Percentiles rank a stretch among this genome's conserved stretches.
Conservation (phyloP, 1,140 invertebrate species). For the Ladona fulva region DNA sequence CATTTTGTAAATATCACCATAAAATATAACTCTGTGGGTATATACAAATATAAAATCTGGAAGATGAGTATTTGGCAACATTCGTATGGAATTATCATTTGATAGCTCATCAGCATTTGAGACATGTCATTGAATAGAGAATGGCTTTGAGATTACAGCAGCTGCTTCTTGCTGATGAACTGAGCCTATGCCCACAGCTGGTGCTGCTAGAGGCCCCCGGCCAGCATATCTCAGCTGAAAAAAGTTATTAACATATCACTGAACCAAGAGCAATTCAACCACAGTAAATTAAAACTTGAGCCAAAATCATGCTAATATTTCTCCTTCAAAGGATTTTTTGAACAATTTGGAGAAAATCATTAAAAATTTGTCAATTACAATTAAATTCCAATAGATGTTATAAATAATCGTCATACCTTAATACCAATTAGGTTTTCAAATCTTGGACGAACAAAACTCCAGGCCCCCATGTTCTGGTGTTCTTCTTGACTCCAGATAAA, state of each 20-base stretch:
- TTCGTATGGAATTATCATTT: no score
- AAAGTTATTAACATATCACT: conserved; percentile 14
- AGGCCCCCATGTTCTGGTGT: conserved; percentile 94
- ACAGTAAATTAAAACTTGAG: no score
- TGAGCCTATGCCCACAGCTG: conserved; percentile 75
- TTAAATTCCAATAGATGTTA: no score
- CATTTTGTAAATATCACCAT: no score
- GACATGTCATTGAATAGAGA: conserved; percentile 30
- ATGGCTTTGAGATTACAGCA: conserved; percentile 63
- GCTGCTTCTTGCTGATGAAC: conserved; percentile 68
- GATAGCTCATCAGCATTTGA: no score
- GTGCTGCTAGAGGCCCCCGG: conserved; percentile 57
- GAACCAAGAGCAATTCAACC: no score
- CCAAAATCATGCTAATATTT: no score
- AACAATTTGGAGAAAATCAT: no score
- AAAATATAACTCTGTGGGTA: no score
- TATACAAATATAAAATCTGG: no score
- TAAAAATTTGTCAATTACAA: neutral
- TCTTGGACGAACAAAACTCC: conserved; percentile 80
- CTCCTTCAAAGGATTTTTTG: no score
- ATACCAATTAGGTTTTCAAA: conserved; percentile 84
- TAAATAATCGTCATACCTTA: conserved; percentile 42
- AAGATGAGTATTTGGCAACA: no score
- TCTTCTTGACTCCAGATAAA: conserved; percentile 99
- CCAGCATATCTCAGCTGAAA: conserved; percentile 77